Evolutionary conservation across 2,113 vertebrate genomes (phyloP).

Genomic region (Salvelinus fontinalis): DNA sequence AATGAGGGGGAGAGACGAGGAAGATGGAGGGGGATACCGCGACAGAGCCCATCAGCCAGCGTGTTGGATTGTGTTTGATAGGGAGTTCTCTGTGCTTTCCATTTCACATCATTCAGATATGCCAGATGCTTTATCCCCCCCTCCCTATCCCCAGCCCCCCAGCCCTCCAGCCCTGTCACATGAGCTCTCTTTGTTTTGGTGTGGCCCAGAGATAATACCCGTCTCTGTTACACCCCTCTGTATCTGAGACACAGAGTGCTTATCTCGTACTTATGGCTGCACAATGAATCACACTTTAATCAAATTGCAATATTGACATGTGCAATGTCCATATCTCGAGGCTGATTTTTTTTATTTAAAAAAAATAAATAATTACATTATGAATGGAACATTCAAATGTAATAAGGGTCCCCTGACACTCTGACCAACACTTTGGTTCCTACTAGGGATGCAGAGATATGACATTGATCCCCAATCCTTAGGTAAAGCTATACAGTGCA

Average conservation of each 20-base stretch:
- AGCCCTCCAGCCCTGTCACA: slow-evolving; percentile 31
- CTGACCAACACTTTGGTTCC: too few species aligned
- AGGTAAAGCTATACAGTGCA: too few species aligned
- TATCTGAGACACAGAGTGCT: slow-evolving; percentile 62
- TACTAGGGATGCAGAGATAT: too few species aligned
- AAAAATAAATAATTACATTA: too few species aligned
- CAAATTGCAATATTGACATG: too few species aligned
- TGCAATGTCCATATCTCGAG: background rate
- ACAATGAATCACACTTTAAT: too few species aligned
- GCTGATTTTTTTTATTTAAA: background rate
- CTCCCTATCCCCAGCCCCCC: background rate
- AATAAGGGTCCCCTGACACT: too few species aligned
- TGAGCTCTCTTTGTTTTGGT: slow-evolving; percentile 68
- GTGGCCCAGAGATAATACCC: slow-evolving; percentile 59
- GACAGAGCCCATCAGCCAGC: background rate
- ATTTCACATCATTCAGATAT: slow-evolving; percentile 20
- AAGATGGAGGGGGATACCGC: too few species aligned
- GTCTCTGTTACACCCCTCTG: slow-evolving; percentile 61
- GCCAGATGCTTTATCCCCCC: slow-evolving; percentile 14
- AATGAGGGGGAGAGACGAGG: background rate
- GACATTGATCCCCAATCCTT: too few species aligned
- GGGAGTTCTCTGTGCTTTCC: slow-evolving; percentile 14
- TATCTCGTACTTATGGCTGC: slow-evolving; percentile 36
- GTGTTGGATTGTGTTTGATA: slow-evolving; percentile 37
- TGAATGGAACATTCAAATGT: too few species aligned